Conservation (phyloP, 2,888 invertebrate genomes). For the Troides oblongomaculatus region DNA sequence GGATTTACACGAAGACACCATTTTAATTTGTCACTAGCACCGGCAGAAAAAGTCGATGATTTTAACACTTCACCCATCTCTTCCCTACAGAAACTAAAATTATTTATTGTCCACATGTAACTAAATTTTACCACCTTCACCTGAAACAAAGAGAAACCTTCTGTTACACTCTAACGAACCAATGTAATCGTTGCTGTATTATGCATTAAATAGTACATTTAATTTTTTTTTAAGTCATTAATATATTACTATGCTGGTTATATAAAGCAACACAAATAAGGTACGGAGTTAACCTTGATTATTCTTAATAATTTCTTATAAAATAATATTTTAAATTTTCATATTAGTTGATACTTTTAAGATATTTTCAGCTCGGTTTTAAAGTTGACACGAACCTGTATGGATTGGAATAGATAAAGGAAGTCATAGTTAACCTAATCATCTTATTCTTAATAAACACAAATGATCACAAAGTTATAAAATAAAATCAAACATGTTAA, state of each 20-base stretch:
- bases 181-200: background rate
- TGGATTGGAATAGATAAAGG: no score
- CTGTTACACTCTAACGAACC: constrained; percentile 20
- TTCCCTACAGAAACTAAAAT: constrained; percentile 99
- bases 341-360: no score
- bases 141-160: constrained; percentile 81
- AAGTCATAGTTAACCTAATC: no score
- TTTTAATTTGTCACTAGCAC: constrained; percentile 99
- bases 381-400: no score
- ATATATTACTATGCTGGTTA: no score
- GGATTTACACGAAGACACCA: constrained; percentile 99
- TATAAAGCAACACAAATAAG: no score
- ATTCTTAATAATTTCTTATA: no score
- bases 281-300: no score
- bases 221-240: no score
- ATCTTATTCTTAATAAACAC: background rate
- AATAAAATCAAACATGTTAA: background rate
- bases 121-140: constrained; percentile 99
- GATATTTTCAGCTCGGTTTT: no score
- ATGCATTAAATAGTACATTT: background rate
- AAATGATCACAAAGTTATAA: background rate
- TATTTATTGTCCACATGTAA: constrained; percentile 99
- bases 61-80: constrained; percentile 99
- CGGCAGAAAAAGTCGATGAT: constrained; percentile 99
- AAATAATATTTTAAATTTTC: no score